Base-by-base conservation (phyloP, 2,113 vertebrate species). In the Lagopus muta region DNA sequence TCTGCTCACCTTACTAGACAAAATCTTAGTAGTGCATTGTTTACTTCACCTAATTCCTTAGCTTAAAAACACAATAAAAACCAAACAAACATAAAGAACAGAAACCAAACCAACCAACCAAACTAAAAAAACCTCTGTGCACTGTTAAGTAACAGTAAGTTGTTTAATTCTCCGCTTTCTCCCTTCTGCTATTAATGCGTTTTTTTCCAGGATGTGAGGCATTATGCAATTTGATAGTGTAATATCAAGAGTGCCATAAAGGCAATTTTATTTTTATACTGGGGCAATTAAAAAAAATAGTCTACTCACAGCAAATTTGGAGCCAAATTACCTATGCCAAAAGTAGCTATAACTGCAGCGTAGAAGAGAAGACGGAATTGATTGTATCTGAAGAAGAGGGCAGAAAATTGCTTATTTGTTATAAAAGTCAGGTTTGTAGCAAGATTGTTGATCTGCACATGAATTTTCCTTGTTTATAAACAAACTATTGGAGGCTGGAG, bases 191-290 rank as follows among this genome's bases (percentile, higher is more conserved):
- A 9, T 30, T 77, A 7, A 11, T 61, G 34, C 55, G 13, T 47
- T 54, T 78, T 92, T 78, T 58, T 74, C 57, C 61, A 61, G 55
- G 28, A 74, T 66, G n/a, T 55, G 85, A 66, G 69, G 69, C 74
- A 52, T 47, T 66, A 34, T 52, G 80, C 67, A 95, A 77, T 87
- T 91, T 80, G 84, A 90, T 92, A 94, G 58, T 7, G 11, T 62
- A 93, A 84, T 67, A 89, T 70, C 91, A 96, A 21, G 54, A 94
- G 79, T 87, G 91, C 79, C 86, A 62, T 71, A 82, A 94, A 82
- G 71, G 93, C 91, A 94, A 79, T 92, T 96, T 86, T 96, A 96
- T 96, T 96, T 96, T 96, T 96, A 93, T 85, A 74, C 60, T 47
- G 34, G 78, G 47, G 82, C 82, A 96, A 92, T 95, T 95, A 79